These are phyloP conservation scores for Agrypnus murinus DNA, from an alignment of 2,888 invertebrate species.

Conservation along the genomic window DNA sequence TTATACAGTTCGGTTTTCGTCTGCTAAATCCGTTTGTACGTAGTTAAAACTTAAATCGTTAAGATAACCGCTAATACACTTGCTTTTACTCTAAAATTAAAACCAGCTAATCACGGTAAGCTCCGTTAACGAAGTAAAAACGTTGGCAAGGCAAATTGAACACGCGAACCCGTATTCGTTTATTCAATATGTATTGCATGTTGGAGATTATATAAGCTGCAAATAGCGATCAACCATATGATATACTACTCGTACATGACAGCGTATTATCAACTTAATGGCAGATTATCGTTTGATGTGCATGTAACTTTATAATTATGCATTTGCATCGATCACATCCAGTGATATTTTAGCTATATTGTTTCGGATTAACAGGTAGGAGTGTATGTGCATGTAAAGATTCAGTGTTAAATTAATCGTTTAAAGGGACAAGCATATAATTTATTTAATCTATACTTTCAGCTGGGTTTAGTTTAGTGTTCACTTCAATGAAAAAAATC, in stretches of 20 bases:
- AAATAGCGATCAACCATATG: constrained; percentile 45
- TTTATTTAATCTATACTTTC: no score
- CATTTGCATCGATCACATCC: constrained; percentile 36
- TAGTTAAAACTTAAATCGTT: constrained; percentile 34
- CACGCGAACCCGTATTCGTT: constrained; percentile 44
- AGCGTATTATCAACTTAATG: constrained; percentile 50
- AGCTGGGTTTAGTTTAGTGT: no score
- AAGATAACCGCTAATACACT: constrained; percentile 27
- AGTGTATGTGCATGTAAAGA: no score
- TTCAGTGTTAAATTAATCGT: no score
- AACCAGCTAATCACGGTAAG: constrained; percentile 33
- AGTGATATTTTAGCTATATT: constrained; percentile 16
- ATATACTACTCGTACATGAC: constrained; percentile 48
- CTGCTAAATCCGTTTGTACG: constrained; percentile 29
- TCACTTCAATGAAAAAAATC: no score
- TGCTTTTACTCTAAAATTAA: constrained; percentile 31
- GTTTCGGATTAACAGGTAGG: no score
- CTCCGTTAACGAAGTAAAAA: constrained; percentile 33
- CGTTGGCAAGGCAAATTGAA: constrained; percentile 27
- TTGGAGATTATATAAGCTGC: constrained; percentile 46
- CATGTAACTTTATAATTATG: constrained; percentile 49
- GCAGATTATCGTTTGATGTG: constrained; percentile 47
- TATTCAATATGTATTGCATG: constrained; percentile 47
- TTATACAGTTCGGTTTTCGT: constrained; percentile 19
- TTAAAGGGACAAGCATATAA: no score